A percentile compares a stretch with the other conserved stretches of the same genome.
phyloP scores from a whole-genome alignment of 1,140 invertebrate species.

The Arion vulgaris region DNA sequence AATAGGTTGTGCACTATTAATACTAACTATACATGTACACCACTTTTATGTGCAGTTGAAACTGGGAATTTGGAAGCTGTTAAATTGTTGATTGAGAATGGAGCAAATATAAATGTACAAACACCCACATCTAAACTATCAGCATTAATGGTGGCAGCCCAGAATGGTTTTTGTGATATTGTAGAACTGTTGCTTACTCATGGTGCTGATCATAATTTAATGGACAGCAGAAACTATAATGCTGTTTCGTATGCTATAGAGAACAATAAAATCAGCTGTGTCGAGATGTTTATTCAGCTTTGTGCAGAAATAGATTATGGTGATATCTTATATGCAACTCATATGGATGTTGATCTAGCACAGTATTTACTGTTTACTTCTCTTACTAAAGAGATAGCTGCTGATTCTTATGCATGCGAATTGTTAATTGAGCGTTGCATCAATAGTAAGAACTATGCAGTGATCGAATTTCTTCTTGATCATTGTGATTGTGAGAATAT shows the following conservation, averaged over 20 bases:
- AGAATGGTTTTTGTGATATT: background rate
- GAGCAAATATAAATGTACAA: constrained; percentile 10
- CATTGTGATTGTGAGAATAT: constrained; percentile 7
- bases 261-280: background rate
- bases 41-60: background rate
- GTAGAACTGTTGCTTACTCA: background rate
- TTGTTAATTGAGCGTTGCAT: background rate
- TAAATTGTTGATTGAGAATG: background rate
- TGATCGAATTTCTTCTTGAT: constrained; percentile 8
- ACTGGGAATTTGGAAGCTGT: background rate
- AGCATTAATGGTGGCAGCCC: constrained; percentile 1
- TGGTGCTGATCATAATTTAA: background rate
- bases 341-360: background rate
- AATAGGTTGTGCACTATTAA: background rate
- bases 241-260: background rate
- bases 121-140: background rate
- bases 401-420: background rate
- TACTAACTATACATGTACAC: background rate
- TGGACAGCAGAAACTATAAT: background rate
- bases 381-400: background rate
- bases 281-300: background rate
- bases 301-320: background rate
- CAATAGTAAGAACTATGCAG: background rate
- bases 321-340: background rate
- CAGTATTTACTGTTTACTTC: too few species aligned